Base-by-base conservation (phyloP, 2,888 invertebrate genomes). In the Arrhopalites spinosus region DNA sequence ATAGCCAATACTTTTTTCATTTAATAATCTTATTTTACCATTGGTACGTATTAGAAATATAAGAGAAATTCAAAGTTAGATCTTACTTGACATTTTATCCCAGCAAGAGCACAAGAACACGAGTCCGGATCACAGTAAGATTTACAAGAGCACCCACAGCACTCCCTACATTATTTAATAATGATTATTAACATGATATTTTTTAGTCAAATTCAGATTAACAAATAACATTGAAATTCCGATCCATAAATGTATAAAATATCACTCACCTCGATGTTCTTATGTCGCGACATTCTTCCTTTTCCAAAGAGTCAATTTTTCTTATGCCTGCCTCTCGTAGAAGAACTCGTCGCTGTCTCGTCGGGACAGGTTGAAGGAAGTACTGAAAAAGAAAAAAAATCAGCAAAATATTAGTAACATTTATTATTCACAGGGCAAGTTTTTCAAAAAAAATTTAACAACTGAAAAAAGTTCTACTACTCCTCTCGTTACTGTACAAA, bases 61-160 rank as follows among this genome's bases (percentile, higher is more conserved):
- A 47, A 47, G 47, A 47, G 2, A 47, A n/a, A n/a, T n/a, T n/a
- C n/a, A n/a, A n/a, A 47, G 47, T 13, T 17, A 47, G n/a, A 47
- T 11, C 15, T 79, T 80, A 89, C 90, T 89, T 97, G 97, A 86
- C 98, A 98, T 88, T 97, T 96, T 81, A 98, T 98, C 78, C 96
- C 96, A 63, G 94, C 94, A 84, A 93, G 90, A 85, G 95, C 94
- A 87, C 98, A 98, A 20, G 93, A 92, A 86, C 98, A 98, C 27
- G 92, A 95, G 84, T 96, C 96, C 0, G 98, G 98, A 87, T 96
- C 95, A 87, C 98, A 98, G 84, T 92, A 92, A 70, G 93, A 93
- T 86, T 95, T 93, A 85, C 96, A 96, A 66, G 92, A 91, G 86
- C 96, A 96, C 59, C 96, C 96, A 86, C 96, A 96, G 83, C 94